Evolutionary conservation across 2,888 invertebrate genomes (phyloP), one percentile per base, ranked within the genome.

Genomic region (Cheilosia vulpina): DNA sequence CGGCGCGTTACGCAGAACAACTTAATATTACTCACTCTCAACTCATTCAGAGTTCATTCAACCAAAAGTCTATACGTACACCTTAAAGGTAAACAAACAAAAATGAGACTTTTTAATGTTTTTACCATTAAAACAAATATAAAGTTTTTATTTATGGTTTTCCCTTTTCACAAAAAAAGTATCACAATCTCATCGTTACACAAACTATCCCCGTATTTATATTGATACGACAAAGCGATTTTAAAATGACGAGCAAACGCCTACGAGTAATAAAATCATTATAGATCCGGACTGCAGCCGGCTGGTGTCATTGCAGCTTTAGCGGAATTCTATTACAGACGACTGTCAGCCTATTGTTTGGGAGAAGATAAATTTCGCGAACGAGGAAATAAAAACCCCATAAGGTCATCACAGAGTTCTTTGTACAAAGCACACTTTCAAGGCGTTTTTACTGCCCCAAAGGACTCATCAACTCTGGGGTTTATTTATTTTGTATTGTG

Each of bases 251-350:
- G 24, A 47, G 53, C 45, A 66, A 77, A 68, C 73, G 79, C 79
- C 73, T 68, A 62, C 9, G 57, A 45, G 60, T 63, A 75, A 79
- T 84, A 84, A 84, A 84, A 75, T 79, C 79, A 73, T 79, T 79
- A 79, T 75, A 65, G 65, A 84, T 79, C 63, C 69, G 58, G 53
- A 69, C 45, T 71, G 77, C 76, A 77, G 65, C 72, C 73, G 78
- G 53, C 60, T 78, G 78, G 57, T 73, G 83, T 78, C 77, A 78
- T 83, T 58, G 50, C 63, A 82, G 53, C 47, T 76, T 82, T 27
- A 13, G 77, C 41, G 66, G 45, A 38, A 19, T 66, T 58, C 41
- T 62, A 62, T 73, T 68, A 71, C 78, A 72, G 52, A 31, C 7
- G 19, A 15, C 17, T 52, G 43, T 13, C 15, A 65, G 4, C 68